Evolutionary conservation across 2,113 vertebrate genomes (phyloP), one percentile per base, ranked within the genome.

Genomic region (Cromileptes altivelis): DNA sequence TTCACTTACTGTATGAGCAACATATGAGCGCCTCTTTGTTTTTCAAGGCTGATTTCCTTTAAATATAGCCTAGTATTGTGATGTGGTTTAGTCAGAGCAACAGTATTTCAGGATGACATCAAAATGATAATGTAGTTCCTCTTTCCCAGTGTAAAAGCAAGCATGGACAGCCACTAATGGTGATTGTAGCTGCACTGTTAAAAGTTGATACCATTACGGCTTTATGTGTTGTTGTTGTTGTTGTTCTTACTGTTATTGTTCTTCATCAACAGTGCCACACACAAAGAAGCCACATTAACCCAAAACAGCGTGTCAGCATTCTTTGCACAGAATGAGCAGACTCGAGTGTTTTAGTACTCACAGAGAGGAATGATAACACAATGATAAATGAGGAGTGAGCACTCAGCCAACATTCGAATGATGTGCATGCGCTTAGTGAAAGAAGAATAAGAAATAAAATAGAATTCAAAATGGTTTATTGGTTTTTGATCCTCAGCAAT

Each of bases 341-440:
- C n/a, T 62, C 10, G 1, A 78, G 42, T 56, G 27, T 62, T 78
- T 78, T 37, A 33, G 2, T 13, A 18, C 27, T 56, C 19, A 2
- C 50, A 69, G 71, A 82, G 57, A 40, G 62, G 42, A 67, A 63
- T 21, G 47, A 75, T 10, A 70, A 74, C 61, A 63, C 27, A 17
- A 2, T 70, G 72, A 89, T 68, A 30, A 72, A 90, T 45, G 40
- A 58, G n/a, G 13, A 23, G 12, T 3, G 21, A 50, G 14, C 63
- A 17, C 15, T 13, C 19, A 56, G 62, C 63, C 75, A 87, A 33
- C 40, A 17, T 14, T 78, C 14, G 71, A 84, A 91, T 76, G 7
- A 80, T 13, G 23, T 15, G 25, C 81, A 85, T 1, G 25, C 77
- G 61, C 13, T 60, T 12, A 1, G 3, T 56, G 27, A 12, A 60